A percentile compares a stretch with the other conserved stretches of the same genome.
Evolutionary conservation across 2,797 vertebrate species (phyloP).

Genomic region (Eulemur rubriventer): DNA sequence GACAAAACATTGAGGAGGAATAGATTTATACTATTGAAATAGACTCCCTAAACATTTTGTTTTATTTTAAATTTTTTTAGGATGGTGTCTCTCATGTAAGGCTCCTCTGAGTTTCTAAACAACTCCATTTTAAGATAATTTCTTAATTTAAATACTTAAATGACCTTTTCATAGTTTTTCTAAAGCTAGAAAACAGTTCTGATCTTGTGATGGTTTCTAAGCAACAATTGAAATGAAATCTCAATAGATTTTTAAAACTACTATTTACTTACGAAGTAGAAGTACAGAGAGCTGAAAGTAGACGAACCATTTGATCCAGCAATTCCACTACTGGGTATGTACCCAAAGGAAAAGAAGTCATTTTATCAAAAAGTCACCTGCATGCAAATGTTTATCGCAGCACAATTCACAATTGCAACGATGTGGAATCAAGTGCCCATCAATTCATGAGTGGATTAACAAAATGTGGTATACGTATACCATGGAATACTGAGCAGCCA

Average conservation of each 20-base stretch:
- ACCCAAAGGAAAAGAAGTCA: no score
- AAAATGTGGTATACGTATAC: no score
- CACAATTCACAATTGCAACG: no score
- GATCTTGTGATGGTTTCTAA: slow-evolving; percentile 81
- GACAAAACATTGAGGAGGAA: slow-evolving; percentile 58
- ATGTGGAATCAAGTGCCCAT: no score
- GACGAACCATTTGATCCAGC: no score
- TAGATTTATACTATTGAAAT: slow-evolving; percentile 29
- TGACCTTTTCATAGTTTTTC: slow-evolving; percentile 64
- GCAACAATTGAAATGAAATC: slow-evolving; percentile 83
- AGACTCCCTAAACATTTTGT: slow-evolving; percentile 37
- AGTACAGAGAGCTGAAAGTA: background rate
- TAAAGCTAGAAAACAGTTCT: slow-evolving; percentile 67
- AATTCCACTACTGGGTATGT: no score
- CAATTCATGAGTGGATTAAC: no score
- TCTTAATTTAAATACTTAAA: slow-evolving; percentile 58
- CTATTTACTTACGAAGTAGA: slow-evolving; percentile 69
- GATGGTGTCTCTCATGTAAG: slow-evolving; percentile 32
- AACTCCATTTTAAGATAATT: slow-evolving; percentile 47
- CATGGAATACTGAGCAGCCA: no score
- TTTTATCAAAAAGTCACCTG: no score
- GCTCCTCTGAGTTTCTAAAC: slow-evolving; percentile 39
- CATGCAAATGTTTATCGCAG: no score
- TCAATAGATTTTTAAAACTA: slow-evolving; percentile 71
- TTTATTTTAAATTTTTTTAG: background rate